A percentile compares a stretch with the other conserved stretches of the same genome.
These are phyloP conservation scores for Drosophila histrio DNA, from an alignment of 2,888 invertebrate genomes.

Conservation along the genomic window DNA sequence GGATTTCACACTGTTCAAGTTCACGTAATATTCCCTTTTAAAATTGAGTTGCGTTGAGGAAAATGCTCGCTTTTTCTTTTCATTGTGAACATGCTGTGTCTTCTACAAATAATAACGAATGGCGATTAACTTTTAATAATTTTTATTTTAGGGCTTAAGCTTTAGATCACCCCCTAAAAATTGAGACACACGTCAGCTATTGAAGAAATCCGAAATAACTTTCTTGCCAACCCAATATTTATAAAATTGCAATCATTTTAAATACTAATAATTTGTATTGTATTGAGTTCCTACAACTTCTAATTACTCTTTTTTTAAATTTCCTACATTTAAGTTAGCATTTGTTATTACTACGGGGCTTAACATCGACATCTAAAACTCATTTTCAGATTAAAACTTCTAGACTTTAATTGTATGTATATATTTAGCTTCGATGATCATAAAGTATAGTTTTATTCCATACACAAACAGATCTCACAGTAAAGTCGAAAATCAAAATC, in stretches of 20 bases:
- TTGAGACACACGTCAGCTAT: too few relatives aligned
- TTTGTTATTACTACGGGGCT: background rate
- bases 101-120: too few relatives aligned
- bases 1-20: too few relatives aligned
- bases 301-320: background rate
- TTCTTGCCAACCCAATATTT: too few relatives aligned
- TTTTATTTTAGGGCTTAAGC: too few relatives aligned
- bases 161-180: too few relatives aligned
- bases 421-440: constrained; percentile 31
- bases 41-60: too few relatives aligned
- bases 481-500: constrained; percentile 41
- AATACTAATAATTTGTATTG: background rate
- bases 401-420: constrained; percentile 55
- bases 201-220: too few relatives aligned
- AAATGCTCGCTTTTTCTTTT: too few relatives aligned
- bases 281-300: background rate
- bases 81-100: too few relatives aligned
- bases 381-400: constrained; percentile 6
- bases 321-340: background rate
- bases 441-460: constrained; percentile 41
- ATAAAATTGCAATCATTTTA: background rate
- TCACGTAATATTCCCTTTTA: too few relatives aligned
- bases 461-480: constrained; percentile 71
- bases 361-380: background rate
- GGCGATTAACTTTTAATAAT: too few relatives aligned